Evolutionary conservation across 2,113 vertebrate species (phyloP), one percentile per base, ranked within the genome.

Genomic region (Panthera leo): DNA sequence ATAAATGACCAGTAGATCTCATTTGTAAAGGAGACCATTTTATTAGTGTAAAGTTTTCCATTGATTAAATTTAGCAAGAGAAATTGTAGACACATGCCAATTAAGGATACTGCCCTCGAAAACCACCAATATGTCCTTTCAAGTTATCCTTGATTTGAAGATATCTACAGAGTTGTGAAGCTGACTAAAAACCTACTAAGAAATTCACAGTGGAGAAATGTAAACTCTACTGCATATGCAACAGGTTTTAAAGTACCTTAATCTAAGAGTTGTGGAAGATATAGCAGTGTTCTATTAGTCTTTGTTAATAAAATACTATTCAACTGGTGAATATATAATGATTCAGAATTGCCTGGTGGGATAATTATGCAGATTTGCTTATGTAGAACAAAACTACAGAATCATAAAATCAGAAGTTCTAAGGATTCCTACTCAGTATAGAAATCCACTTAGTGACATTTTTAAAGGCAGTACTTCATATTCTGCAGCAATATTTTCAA

Each of bases 401-500:
- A 29, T 95, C 9, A 55, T 55, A 53, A 95, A 89, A 85, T 78
- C 16, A 55, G 61, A 82, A 51, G n/a, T 79, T 31, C 51, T 84
- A 65, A n/a, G 27, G 16, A n/a, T 78, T 73, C 31, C 23, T 84
- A 63, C 13, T 25, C 25, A 58, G 36, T 79, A 13, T 42, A 85
- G n/a, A 29, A 90, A 78, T 65, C 36, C 23, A 92, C 18, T 89
- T 58, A 89, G n/a, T 73, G 71, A 67, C 15, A 61, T 76, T 23
- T 84, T 95, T 39, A 92, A 95, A 96, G 45, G 18, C 23, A 73
- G 45, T 45, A 45, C 45, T 45, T 45, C 45, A 45, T 45, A 45
- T 76, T 61, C 27, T 84, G 58, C 4, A 82, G 21, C 48, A 89
- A 61, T 71, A 92, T 92, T 89, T 93, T 80, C 31, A 93, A 95